These are phyloP conservation scores for Hyposmocoma kahamanoa DNA, from an alignment of 1,140 invertebrate species.

Conservation along the genomic window DNA sequence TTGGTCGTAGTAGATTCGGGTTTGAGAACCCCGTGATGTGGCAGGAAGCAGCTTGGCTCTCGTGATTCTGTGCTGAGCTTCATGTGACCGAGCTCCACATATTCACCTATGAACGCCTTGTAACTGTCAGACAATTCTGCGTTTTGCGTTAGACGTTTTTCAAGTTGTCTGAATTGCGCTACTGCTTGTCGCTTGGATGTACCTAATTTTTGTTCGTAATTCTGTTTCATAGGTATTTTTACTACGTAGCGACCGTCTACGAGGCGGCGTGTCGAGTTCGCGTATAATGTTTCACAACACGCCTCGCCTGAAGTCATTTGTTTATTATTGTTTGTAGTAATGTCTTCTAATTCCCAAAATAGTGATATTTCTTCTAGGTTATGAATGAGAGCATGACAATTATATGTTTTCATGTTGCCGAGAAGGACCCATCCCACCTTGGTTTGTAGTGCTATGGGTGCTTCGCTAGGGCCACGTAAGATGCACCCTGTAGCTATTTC, in stretches of 20 bases:
- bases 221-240: background rate
- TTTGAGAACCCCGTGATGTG: background rate
- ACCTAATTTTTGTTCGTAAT: background rate
- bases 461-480: no score
- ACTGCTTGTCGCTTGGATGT: background rate
- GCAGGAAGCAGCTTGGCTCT: background rate
- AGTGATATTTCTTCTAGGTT: no score
- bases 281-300: background rate
- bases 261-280: background rate
- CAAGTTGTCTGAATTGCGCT: background rate
- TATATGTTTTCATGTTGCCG: no score
- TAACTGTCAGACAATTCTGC: background rate
- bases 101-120: background rate
- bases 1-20: background rate
- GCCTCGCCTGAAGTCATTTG: background rate
- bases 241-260: background rate
- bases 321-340: no score
- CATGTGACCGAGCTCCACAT: background rate
- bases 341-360: no score
- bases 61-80: background rate
- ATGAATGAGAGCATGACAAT: no score
- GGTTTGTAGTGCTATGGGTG: no score
- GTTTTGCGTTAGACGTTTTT: background rate
- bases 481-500: no score
- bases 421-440: no score